These are phyloP conservation scores for Drosophila paramelanica DNA, from an alignment of 2,888 invertebrate species.

Conservation along the genomic window DNA sequence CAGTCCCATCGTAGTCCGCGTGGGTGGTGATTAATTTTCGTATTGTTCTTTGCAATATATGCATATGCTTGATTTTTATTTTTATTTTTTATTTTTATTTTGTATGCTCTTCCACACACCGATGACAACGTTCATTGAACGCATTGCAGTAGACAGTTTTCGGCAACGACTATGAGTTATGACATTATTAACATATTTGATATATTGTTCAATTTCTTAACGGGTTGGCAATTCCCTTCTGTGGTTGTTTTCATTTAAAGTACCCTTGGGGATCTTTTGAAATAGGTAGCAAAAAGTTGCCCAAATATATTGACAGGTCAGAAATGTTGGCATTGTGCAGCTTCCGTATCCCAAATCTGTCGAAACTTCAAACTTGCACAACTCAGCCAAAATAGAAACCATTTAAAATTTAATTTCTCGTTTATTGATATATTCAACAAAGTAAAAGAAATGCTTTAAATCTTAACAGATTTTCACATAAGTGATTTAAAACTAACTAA, in stretches of 20 bases:
- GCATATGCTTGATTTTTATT: slow-evolving; percentile 15
- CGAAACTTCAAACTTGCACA: too few relatives aligned
- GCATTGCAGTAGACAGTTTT: slow-evolving; percentile 20
- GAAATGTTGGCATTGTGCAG: too few relatives aligned
- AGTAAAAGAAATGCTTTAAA: too few relatives aligned
- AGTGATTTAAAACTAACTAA: too few relatives aligned
- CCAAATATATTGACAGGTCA: too few relatives aligned
- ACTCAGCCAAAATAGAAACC: too few relatives aligned
- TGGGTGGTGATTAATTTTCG: slow-evolving; percentile 75
- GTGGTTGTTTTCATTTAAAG: not conserved
- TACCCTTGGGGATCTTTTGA: too few relatives aligned
- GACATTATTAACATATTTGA: slow-evolving; percentile 23
- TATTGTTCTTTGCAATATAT: slow-evolving; percentile 66
- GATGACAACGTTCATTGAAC: slow-evolving; percentile 46
- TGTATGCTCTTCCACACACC: slow-evolving; percentile 10
- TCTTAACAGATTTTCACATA: too few relatives aligned
- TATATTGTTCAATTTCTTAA: slow-evolving; percentile 12
- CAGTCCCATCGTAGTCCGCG: slow-evolving; percentile 17
- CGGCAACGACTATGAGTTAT: slow-evolving; percentile 35
- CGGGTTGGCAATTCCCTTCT: not conserved
- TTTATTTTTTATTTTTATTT: slow-evolving; percentile 33
- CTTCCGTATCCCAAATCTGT: too few relatives aligned
- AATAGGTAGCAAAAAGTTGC: too few relatives aligned
- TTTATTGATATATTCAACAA: too few relatives aligned
- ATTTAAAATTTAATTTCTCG: too few relatives aligned